These are phyloP conservation scores for Serranus cabrilla DNA, from an alignment of 2,797 vertebrate species.

Conservation along the genomic window DNA sequence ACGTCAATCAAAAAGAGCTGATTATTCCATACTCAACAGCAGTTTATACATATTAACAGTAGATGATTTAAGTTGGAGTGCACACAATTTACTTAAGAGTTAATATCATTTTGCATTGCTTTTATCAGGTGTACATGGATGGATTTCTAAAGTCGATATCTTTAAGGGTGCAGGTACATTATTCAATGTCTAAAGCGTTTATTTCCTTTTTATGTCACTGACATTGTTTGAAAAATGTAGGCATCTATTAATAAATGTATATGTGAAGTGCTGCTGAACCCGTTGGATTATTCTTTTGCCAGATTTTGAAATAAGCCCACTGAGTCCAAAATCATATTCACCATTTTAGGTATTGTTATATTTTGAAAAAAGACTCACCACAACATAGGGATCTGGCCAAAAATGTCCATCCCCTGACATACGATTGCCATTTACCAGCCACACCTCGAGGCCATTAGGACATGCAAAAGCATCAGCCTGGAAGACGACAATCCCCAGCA, in stretches of 20 bases:
- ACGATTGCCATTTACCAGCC: background rate
- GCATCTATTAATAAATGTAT: background rate
- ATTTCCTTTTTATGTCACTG: background rate
- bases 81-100: too few species aligned
- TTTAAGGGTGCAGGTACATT: background rate
- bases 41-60: too few species aligned
- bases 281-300: too few species aligned
- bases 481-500: slow-evolving; percentile 5
- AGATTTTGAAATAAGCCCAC: too few species aligned
- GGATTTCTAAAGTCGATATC: background rate
- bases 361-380: slow-evolving; percentile 19
- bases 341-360: background rate
- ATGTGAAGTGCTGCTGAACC: background rate
- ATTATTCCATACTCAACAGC: too few species aligned
- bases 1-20: too few species aligned
- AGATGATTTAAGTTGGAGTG: background rate
- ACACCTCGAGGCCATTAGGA: accelerated
- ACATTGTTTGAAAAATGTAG: background rate
- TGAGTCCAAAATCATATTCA: too few species aligned
- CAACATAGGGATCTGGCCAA: background rate
- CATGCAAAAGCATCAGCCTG: background rate
- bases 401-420: background rate
- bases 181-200: too few species aligned
- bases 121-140: too few species aligned
- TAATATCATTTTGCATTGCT: too few species aligned